Evolutionary conservation across 2,888 invertebrate species (phyloP), one percentile per base, ranked within the genome.

Genomic region (Raillietiella orientalis): DNA sequence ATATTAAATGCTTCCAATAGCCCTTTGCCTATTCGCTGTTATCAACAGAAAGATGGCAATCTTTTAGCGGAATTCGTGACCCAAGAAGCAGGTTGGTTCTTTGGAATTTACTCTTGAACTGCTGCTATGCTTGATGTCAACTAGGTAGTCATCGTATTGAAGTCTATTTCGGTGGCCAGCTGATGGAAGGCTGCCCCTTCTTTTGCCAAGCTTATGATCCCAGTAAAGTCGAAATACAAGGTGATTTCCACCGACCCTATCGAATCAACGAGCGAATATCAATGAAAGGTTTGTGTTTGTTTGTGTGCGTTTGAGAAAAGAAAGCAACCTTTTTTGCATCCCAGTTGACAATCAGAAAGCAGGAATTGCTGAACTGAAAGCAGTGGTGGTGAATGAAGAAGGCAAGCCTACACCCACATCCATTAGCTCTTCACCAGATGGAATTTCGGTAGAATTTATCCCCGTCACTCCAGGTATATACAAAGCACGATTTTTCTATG

Each of bases 21-120:
- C n/a, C n/a, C n/a, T n/a, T n/a, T n/a, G n/a, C n/a, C n/a, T n/a
- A n/a, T n/a, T n/a, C n/a, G n/a, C n/a, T 87, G 93, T 42, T 84
- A 84, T 45, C 82, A 82, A 43, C 90, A 90, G 31, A 75, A 87
- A 40, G 82, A 87, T 31, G 90, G 90, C 2, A 67, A 82, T 39
- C 54, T 87, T 28, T 66, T 82, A 43, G 90, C 90, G 0, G 93
- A 96, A 47, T 96, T 72, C 47, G 65, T 74, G 16, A 63, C 65
- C 30, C 66, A 66, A 9, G 30, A 34, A 32, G 29, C 20, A 16
- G 9, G 25, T 14, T 2, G 10, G 16, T 8, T 25, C 16, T 14
- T 10, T 25, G 12, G 5, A 16, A 14, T 2, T 16, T n/a, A 14
- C 14, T 12, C n/a, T 24, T 24, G 3, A 24, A n/a, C 10, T 9